These are phyloP conservation scores for Hippolais icterina DNA, from an alignment of 2,113 vertebrate genomes.

Conservation along the genomic window DNA sequence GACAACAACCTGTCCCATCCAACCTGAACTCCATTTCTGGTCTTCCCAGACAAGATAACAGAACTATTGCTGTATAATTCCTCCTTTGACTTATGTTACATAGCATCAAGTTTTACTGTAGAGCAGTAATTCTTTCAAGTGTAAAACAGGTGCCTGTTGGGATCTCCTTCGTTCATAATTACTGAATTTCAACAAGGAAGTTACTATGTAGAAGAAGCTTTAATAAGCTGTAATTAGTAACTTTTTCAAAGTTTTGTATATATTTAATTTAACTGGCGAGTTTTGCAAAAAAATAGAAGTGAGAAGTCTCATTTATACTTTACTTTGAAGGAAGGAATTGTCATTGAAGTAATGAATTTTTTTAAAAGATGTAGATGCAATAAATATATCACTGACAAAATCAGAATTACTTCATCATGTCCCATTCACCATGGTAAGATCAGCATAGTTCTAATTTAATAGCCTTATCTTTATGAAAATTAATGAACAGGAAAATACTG, in stretches of 20 bases:
- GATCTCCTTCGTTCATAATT: conserved; percentile 4
- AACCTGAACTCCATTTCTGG: not conserved
- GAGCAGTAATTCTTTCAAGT: conserved; percentile 34
- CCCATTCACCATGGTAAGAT: not conserved
- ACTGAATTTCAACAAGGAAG: conserved; percentile 2
- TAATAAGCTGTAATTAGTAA: conserved; percentile 34
- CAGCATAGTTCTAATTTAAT: not conserved
- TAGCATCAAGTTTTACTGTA: not conserved
- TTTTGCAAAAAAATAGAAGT: not conserved
- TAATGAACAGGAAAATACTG: not conserved
- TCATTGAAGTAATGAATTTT: not conserved
- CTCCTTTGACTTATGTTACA: not conserved
- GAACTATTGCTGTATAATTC: not conserved
- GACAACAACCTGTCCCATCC: not conserved
- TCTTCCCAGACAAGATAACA: not conserved
- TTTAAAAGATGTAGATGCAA: not conserved
- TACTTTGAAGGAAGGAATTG: not conserved
- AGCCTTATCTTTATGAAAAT: not conserved
- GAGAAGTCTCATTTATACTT: not conserved
- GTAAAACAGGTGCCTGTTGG: conserved; percentile 31
- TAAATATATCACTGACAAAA: not conserved
- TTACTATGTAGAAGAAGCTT: conserved; percentile 5
- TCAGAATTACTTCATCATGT: not conserved
- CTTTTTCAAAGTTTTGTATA: conserved; percentile 17
- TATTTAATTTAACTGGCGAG: not conserved